phyloP scores from a whole-genome alignment of 1,140 invertebrate genomes.

The Caenorhabditis latens region DNA sequence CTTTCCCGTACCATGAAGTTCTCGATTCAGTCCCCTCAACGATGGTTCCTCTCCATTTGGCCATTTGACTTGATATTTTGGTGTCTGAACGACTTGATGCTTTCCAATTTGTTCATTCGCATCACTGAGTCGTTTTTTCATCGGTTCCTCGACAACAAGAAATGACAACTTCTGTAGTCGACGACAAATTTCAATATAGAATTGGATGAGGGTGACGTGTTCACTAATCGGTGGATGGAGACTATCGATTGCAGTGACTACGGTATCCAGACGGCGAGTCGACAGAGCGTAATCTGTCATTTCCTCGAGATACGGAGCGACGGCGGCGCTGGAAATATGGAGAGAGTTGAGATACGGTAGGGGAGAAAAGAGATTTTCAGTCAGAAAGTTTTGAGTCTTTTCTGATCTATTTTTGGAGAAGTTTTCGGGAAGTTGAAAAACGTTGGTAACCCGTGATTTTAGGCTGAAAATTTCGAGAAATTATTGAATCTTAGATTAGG shows the following conservation, averaged over 20 bases:
- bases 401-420: no score
- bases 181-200: constrained; percentile 10
- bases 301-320: neutral
- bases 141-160: constrained; percentile 1
- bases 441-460: no score
- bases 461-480: no score
- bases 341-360: neutral
- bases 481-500: no score
- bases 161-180: constrained; percentile 9
- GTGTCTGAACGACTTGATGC: constrained; percentile 18
- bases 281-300: neutral
- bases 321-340: neutral
- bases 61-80: constrained; percentile 23
- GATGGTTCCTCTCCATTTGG: neutral
- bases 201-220: neutral
- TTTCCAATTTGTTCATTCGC: neutral
- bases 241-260: neutral
- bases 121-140: neutral
- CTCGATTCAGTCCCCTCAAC: neutral
- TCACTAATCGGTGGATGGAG: neutral
- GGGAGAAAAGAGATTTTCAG: neutral
- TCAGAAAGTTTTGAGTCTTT: neutral
- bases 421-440: no score
- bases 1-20: neutral
- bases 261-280: neutral